Conservation (phyloP, 2,888 invertebrate genomes). For the Nudaria mundana region DNA sequence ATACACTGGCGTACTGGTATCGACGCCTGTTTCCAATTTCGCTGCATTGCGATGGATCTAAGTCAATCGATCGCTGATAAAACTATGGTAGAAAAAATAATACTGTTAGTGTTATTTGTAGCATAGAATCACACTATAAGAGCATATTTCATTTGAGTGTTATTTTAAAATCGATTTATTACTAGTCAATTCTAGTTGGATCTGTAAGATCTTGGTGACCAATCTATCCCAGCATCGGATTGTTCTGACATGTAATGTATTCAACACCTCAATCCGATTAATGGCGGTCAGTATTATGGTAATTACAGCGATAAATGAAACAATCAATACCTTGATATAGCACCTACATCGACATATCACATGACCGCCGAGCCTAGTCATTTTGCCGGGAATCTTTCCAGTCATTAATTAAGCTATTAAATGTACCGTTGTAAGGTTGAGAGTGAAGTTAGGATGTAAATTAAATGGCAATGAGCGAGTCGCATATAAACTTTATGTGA, state of each 20-base stretch:
- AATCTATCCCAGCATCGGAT: too few species aligned
- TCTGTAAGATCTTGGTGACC: too few species aligned
- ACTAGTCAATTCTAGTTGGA: too few species aligned
- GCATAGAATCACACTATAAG: too few species aligned
- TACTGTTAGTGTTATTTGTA: too few species aligned
- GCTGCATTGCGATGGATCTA: constrained; percentile 66
- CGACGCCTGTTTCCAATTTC: constrained; percentile 57
- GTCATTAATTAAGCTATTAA: constrained; percentile 34
- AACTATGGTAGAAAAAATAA: constrained; percentile 12
- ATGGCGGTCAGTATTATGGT: constrained; percentile 15
- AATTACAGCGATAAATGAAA: constrained; percentile 31
- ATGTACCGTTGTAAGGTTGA: constrained; percentile 25
- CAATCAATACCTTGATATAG: constrained; percentile 20
- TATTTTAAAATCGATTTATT: too few species aligned
- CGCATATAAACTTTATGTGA: constrained; percentile 4
- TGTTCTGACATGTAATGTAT: too few species aligned
- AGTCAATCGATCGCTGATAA: constrained; percentile 42
- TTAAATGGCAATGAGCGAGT: constrained; percentile 17
- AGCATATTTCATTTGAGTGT: too few species aligned
- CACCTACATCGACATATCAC: constrained; percentile 16
- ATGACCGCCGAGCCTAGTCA: constrained; percentile 15
- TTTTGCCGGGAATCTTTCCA: constrained; percentile 30
- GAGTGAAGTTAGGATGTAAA: constrained; percentile 8
- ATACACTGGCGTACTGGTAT: constrained; percentile 42
- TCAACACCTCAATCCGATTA: constrained; percentile 12